Evolutionary conservation across 2,888 invertebrate genomes (phyloP).

Genomic region (Pristionchus arcanus): DNA sequence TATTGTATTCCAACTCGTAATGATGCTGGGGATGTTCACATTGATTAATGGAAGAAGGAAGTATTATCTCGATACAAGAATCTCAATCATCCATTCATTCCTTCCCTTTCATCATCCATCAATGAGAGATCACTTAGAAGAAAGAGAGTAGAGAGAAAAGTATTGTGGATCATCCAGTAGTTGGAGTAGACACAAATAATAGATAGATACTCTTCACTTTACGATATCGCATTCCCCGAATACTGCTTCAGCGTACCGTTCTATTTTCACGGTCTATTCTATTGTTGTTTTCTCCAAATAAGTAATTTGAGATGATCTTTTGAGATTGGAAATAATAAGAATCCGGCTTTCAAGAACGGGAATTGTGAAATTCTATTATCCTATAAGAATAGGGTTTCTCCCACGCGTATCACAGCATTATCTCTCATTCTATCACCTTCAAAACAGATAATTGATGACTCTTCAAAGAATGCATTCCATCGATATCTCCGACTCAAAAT

Average conservation of each 20-base stretch:
- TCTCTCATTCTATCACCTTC: neutral
- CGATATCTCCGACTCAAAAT: neutral
- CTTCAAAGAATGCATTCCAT: neutral
- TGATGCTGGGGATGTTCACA: neutral
- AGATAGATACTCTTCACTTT: neutral
- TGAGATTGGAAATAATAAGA: neutral
- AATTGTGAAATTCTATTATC: neutral
- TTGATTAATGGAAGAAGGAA: constrained; percentile 17
- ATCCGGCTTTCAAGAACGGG: too few species aligned
- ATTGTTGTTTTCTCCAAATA: neutral
- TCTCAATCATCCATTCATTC: constrained; percentile 7
- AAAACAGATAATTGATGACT: neutral
- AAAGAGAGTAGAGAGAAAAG: neutral
- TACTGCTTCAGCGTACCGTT: neutral
- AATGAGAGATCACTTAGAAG: neutral
- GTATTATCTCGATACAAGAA: neutral
- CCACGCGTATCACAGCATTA: neutral
- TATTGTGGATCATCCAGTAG: constrained; percentile 31
- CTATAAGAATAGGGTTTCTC: neutral
- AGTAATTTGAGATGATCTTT: neutral
- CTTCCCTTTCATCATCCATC: constrained; percentile 13
- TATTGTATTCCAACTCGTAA: neutral
- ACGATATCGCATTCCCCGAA: neutral
- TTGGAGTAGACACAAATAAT: constrained; percentile 36
- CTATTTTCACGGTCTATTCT: neutral